A percentile compares a stretch with the other conserved stretches of the same genome.
Conservation (phyloP, 2,113 vertebrate genomes). For the Gorsachius goisagi region DNA sequence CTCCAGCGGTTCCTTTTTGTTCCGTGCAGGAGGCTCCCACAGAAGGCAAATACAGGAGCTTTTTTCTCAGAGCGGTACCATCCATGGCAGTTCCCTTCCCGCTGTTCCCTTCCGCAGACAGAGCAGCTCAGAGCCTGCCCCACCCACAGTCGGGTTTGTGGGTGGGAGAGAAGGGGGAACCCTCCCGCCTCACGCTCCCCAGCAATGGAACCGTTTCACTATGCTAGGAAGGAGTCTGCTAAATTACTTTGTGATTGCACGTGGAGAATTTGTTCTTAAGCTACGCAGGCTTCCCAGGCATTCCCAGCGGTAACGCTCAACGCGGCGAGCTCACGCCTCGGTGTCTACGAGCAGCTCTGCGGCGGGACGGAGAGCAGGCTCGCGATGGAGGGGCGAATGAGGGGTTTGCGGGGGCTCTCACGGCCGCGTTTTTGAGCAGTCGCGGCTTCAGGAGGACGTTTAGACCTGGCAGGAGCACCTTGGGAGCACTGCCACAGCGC, state of each 20-base stretch:
- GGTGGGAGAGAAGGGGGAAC: background rate
- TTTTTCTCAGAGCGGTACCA: background rate
- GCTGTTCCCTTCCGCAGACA: background rate
- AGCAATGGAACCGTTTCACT: background rate
- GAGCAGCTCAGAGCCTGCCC: background rate
- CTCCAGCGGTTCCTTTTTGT: background rate
- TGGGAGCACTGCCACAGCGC: background rate
- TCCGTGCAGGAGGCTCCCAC: background rate
- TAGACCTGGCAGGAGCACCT: background rate
- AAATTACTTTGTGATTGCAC: background rate
- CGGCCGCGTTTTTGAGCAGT: background rate
- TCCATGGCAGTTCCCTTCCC: background rate
- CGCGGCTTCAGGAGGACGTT: background rate
- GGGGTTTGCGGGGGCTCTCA: background rate
- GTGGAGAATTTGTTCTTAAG: background rate
- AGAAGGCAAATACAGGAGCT: background rate
- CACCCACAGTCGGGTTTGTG: background rate
- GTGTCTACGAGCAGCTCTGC: background rate
- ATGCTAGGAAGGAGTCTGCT: background rate
- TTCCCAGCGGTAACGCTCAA: background rate
- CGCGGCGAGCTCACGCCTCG: background rate
- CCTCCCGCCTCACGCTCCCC: background rate
- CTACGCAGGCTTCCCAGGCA: accelerated
- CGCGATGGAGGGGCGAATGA: background rate
- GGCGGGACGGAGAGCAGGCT: background rate